Evolutionary conservation across 2,797 vertebrate genomes (phyloP), one percentile per base, ranked within the genome.

Genomic region (Gobionotothen gibberifrons): DNA sequence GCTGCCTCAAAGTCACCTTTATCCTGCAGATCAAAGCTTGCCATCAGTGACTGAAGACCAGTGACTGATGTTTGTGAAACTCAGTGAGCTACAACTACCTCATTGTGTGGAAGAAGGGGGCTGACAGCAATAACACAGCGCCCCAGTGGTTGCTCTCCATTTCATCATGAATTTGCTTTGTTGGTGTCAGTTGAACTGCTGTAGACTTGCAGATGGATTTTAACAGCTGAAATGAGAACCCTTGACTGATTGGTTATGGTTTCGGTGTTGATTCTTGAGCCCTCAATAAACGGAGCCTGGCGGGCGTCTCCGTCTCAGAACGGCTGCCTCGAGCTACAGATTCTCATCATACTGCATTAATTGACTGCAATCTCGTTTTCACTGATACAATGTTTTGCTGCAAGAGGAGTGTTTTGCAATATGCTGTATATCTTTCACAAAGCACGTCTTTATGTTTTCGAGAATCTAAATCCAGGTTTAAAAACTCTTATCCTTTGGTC

Each of bases 151-250:
- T 94, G 81, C 90, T 14, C 46, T 46, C 62, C 74, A 77, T 94
- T 93, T 90, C 93, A 93, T 94, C 92, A 93, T 84, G 68, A 79
- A 4, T 54, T 36, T 32, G 69, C 82, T 85, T 85, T 79, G 72
- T 86, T 73, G 73, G 78, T 60, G 75, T 79, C 64, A 29, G 67
- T 32, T 56, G 68, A 76, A 58, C 61, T 53, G 82, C 81, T 43
- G 63, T 17, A 78, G 70, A 83, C 79, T 72, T 46, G 69, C 69
- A 77, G 82, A 85, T 72, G 32, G 77, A 82, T 74, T 86, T 83
- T 80, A 87, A 56, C 74, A 79, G 74, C 29, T 82, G 61, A 75
- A 84, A 78, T 62, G 77, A 82, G 40, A 80, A 51, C 36, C n/a
- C 3, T 26, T 69, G 82, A 84, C 51, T 69, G 78, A 88, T 73